phyloP scores from a whole-genome alignment of 2,888 invertebrate genomes.

The Notocelia uddmanniana region DNA sequence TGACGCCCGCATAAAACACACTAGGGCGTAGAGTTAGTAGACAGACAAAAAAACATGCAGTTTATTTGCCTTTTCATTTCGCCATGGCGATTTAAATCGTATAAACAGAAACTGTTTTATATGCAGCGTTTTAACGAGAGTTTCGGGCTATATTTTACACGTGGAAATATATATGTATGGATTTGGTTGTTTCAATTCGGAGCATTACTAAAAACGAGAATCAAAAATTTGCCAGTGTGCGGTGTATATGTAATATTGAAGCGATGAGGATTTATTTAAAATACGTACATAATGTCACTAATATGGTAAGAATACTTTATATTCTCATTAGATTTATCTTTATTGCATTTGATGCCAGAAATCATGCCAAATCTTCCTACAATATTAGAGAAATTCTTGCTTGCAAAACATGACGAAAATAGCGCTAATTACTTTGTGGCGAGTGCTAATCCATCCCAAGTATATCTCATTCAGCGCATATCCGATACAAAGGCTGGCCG shows the following conservation, averaged over 20 bases:
- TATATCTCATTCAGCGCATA: conserved; percentile 80
- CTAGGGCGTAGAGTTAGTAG: conserved; percentile 40
- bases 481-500: conserved; percentile 84
- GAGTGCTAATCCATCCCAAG: conserved; percentile 81
- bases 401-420: conserved; percentile 51
- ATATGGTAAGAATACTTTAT: too few relatives aligned
- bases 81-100: conserved; percentile 29
- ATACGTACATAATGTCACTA: neutral
- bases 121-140: conserved; percentile 26
- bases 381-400: neutral
- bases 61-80: conserved; percentile 42
- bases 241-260: neutral
- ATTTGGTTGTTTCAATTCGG: neutral
- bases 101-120: conserved; percentile 33
- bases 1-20: conserved; percentile 46
- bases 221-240: neutral
- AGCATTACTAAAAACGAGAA: neutral
- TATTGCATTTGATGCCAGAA: too few relatives aligned
- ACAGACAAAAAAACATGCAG: conserved; percentile 40
- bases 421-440: conserved; percentile 74
- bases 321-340: too few relatives aligned
- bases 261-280: neutral
- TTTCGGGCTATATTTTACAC: conserved; percentile 14
- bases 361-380: too few relatives aligned
- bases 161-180: conserved; percentile 7